Base-by-base conservation (phyloP, 2,113 vertebrate species). In the Chionomys nivalis region DNA sequence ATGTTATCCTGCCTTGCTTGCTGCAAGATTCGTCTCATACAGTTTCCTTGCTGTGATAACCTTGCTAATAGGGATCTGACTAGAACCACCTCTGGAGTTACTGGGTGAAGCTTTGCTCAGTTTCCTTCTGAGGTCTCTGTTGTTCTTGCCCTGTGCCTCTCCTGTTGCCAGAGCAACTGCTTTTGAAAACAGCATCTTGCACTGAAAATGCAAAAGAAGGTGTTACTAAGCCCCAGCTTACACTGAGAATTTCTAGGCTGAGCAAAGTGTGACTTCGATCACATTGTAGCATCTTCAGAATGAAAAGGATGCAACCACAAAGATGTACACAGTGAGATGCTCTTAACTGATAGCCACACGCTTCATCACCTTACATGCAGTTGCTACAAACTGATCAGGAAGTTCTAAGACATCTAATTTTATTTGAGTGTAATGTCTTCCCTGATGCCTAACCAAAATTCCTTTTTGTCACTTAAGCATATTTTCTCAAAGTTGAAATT, bases 401-500 rank as follows among this genome's bases (percentile, higher is more conserved):
- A 79, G 52, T 85, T 89, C 65, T 19, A 81, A 49, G 39, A 26
- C 24, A 58, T 42, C 16, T 70, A 23, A 77, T 76, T 39, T 58
- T 76, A 91, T 7, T 72, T 85, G 21, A 36, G 47, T 44, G 4
- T 86, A 86, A 86, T 5, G 24, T 47, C 83, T 94, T 70, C 44
- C n/a, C 55, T 63, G 13, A 21, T 75, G 9, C 58, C 78, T 88
- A 77, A 66, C 24, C 42, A 77, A 49, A 76, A 55, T 88, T 49
- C n/a, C 24, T 28, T 73, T 93, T 52, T 49, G 96, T 66, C 68
- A 76, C 61, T 44, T 75, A 77, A 86, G n/a, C 31, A 17, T 76
- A 78, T 77, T 89, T 89, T 83, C 81, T 65, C 3, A 73, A 58
- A 68, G 52, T 87, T 86, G 61, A 95, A 88, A 90, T 94, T 82